Evolutionary conservation across 2,797 vertebrate genomes (phyloP).

Genomic region (Gadopsis bispinosus): DNA sequence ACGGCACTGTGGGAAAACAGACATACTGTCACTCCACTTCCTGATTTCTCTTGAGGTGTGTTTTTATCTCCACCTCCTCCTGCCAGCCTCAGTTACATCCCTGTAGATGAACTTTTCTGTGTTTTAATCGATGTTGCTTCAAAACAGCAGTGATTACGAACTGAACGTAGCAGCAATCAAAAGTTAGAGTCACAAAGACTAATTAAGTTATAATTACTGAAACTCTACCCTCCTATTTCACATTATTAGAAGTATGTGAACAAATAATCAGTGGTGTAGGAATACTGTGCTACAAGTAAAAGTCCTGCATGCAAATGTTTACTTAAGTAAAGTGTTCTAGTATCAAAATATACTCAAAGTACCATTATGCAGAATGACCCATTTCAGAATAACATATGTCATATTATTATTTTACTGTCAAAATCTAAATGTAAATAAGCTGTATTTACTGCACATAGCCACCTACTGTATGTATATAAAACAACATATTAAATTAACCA

Average conservation of each 20-base stretch:
- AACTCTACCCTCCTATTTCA: not conserved
- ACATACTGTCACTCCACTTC: slow-evolving; percentile 54
- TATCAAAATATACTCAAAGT: not conserved
- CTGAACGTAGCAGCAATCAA: not conserved
- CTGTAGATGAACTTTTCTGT: not conserved
- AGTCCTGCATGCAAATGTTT: not conserved
- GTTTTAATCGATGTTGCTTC: slow-evolving; percentile 1
- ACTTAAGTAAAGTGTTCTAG: not conserved
- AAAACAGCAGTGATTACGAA: not conserved
- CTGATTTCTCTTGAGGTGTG: slow-evolving; percentile 51
- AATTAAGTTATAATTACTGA: not conserved
- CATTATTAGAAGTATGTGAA: not conserved
- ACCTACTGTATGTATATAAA: no score
- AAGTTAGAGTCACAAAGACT: not conserved
- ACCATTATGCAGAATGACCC: not conserved
- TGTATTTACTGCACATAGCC: no score
- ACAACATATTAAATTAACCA: no score
- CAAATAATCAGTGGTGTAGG: not conserved
- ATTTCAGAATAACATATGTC: not conserved
- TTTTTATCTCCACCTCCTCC: slow-evolving; percentile 24
- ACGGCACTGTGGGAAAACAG: slow-evolving; percentile 36
- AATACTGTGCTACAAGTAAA: not conserved
- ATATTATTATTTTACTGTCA: not conserved
- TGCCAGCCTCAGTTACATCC: not conserved
- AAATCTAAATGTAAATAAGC: no score